Conservation (phyloP, 1,140 invertebrate genomes). For the Bombus impatiens region DNA sequence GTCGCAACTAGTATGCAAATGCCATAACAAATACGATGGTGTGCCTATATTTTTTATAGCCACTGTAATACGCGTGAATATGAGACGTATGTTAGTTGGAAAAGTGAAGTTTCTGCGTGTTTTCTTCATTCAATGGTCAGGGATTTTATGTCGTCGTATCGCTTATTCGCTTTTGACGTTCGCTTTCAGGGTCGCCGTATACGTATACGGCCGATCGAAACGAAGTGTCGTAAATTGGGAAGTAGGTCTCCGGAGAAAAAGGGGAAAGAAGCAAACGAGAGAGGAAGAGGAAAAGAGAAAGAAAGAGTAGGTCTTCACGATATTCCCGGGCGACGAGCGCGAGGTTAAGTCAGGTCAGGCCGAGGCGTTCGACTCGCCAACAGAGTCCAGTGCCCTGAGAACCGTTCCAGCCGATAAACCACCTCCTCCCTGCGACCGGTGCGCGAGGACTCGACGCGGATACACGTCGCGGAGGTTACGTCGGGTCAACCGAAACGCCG, state of each 20-base stretch:
- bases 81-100: too few relatives aligned
- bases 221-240: conserved; percentile 1
- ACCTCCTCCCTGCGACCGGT: conserved; percentile 42
- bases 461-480: conserved; percentile 68
- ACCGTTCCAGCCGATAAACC: conserved; percentile 68
- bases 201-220: not conserved
- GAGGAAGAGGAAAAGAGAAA: not conserved
- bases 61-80: too few relatives aligned
- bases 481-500: conserved; percentile 69
- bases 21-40: too few relatives aligned
- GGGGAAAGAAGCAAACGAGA: not conserved
- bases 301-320: conserved; percentile 21
- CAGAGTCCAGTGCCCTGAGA: conserved; percentile 67
- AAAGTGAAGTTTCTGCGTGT: too few relatives aligned
- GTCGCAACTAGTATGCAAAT: too few relatives aligned
- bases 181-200: conserved; percentile 19
- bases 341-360: conserved; percentile 65
- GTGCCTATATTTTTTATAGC: too few relatives aligned
- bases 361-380: conserved; percentile 48
- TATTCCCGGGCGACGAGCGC: conserved; percentile 55
- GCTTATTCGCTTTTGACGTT: not conserved
- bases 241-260: not conserved
- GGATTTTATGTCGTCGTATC: not conserved
- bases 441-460: conserved; percentile 66
- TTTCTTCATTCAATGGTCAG: not conserved